Percentiles rank a stretch among this genome's conserved stretches.
These are phyloP conservation scores for Sapajus apella DNA, from an alignment of 2,113 vertebrate species.

Conservation along the genomic window DNA sequence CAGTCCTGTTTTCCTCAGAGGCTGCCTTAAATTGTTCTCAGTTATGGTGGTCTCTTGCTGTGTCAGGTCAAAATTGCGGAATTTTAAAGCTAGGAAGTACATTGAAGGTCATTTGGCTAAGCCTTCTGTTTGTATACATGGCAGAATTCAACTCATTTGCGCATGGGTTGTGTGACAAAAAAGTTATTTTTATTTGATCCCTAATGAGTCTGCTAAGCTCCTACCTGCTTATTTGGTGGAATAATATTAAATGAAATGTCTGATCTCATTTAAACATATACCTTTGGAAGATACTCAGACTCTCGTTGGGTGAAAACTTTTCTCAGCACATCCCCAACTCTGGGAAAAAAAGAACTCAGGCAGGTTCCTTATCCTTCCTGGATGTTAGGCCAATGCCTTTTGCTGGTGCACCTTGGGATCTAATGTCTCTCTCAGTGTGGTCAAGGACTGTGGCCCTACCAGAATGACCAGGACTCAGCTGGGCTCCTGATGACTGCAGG, in stretches of 20 bases:
- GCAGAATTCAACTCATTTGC: background rate
- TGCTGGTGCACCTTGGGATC: background rate
- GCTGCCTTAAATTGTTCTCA: background rate
- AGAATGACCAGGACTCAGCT: background rate
- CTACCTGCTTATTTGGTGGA: background rate
- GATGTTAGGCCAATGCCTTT: background rate
- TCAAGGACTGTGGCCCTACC: background rate
- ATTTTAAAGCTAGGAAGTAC: background rate
- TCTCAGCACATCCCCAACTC: background rate
- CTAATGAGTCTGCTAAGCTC: conserved; percentile 3
- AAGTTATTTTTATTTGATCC: background rate
- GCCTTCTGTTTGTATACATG: background rate
- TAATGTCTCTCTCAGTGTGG: background rate
- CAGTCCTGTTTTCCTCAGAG: background rate
- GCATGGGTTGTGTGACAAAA: background rate
- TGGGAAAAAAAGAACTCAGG: background rate
- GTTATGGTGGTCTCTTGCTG: background rate
- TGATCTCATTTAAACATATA: background rate
- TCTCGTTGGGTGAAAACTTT: conserved; percentile 2
- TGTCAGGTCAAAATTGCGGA: background rate
- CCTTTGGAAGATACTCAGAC: background rate
- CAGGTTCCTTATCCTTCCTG: background rate
- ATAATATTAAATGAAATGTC: conserved; percentile 9
- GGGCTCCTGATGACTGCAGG: background rate
- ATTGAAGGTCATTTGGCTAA: background rate